Percentiles rank a stretch among this genome's conserved stretches.
These are phyloP conservation scores for Scartelaos histophorus DNA, from an alignment of 2,113 vertebrate genomes.

Conservation along the genomic window DNA sequence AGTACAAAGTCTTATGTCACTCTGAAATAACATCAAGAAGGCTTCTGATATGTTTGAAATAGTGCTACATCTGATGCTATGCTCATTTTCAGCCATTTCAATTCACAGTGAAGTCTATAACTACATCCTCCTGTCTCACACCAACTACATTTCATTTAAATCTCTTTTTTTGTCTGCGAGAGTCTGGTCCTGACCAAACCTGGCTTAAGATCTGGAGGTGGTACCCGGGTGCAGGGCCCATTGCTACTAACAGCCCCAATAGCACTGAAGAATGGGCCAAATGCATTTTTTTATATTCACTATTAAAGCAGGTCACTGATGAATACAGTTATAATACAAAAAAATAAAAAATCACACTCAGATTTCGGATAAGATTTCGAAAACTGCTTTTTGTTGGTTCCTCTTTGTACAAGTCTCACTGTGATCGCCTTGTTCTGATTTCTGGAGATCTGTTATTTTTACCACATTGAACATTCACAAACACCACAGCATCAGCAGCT, in stretches of 20 bases:
- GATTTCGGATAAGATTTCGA: no score
- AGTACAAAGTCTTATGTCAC: slow-evolving; percentile 12
- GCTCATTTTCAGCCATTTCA: background rate
- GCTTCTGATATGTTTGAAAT: background rate
- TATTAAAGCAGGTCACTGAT: no score
- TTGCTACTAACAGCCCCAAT: no score
- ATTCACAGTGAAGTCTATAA: background rate
- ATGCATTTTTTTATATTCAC: no score
- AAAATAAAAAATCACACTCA: no score
- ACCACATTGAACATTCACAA: background rate
- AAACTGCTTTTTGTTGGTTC: no score
- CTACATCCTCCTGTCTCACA: background rate
- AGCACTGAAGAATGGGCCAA: no score
- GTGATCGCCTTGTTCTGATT: background rate
- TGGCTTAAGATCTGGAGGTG: no score
- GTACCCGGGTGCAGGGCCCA: no score
- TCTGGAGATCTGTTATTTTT: background rate
- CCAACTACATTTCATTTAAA: background rate
- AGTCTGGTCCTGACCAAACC: no score
- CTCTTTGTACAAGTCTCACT: no score
- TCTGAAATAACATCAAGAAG: slow-evolving; percentile 1
- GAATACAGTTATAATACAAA: no score
- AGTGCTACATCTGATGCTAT: background rate
- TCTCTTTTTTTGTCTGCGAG: background rate
- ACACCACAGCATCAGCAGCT: background rate